phyloP scores from a whole-genome alignment of 53 echinoderm and acorn worm species.

The Zoroaster sp. region DNA sequence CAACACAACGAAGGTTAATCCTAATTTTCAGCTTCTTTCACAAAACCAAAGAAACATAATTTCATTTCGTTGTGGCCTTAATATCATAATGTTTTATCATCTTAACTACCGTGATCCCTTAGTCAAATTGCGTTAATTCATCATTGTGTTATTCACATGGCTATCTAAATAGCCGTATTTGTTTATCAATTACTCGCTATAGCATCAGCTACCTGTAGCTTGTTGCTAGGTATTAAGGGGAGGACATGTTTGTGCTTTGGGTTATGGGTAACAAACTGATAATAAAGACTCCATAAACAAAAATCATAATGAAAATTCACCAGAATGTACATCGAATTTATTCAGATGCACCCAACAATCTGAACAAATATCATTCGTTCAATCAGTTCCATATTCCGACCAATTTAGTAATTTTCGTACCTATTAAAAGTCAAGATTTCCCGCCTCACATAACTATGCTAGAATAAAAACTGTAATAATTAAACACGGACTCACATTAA shows the following conservation, averaged over 20 bases:
- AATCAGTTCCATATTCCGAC: no score
- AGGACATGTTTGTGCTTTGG: background rate
- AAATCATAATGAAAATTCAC: no score
- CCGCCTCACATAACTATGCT: no score
- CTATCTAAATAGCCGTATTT: constrained; percentile 23
- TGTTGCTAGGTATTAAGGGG: constrained; percentile 5
- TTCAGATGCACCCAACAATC: no score
- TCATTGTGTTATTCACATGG: background rate
- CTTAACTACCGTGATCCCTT: constrained; percentile 5
- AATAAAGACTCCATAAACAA: no score
- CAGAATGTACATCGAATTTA: no score
- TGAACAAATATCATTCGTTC: no score
- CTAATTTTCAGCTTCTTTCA: background rate
- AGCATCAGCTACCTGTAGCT: background rate
- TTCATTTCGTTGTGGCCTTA: background rate
- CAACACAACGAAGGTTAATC: background rate
- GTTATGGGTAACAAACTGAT: background rate
- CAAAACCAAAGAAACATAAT: background rate
- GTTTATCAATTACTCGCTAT: constrained; percentile 20
- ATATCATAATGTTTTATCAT: constrained; percentile 10
- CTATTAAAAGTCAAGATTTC: no score
- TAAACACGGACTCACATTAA: no score
- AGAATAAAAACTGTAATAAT: no score
- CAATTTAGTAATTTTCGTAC: no score
- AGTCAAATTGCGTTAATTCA: background rate